Base-by-base conservation (phyloP, 1,140 invertebrate genomes). In the Sipha flava region DNA sequence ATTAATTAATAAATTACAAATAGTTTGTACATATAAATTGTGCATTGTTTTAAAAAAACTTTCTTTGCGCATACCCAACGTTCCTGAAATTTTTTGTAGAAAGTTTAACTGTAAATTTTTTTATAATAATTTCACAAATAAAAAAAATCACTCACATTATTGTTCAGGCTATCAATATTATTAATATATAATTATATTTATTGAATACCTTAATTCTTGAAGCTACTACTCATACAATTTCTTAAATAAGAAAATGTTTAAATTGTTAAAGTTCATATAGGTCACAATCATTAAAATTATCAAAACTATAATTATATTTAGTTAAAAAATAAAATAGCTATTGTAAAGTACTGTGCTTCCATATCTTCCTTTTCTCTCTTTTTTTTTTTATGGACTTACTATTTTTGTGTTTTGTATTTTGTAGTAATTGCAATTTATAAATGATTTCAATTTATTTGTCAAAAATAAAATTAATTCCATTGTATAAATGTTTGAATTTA, bases 401-500 rank as follows among this genome's bases (percentile, higher is more conserved):
- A 68, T 68, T 68, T 68, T 37, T 68, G 66, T 66, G 34, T 29
- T 68, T 45, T 68, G 23, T 45, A 40, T n/a, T n/a, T 66, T 12
- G 34, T 40, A 16, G 21, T 26, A 26, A 14, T 43, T 21, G 7
- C 26, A 31, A 59, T 29, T 31, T 31, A 45, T 68, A 45, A 43
- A 40, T 47, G 10, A 45, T 68, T 45, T 9, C 6, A 34, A 34
- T 14, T 0, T 70, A 29, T 37, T 31, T 72, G 68, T 73, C 47
- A 34, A 54, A 54, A 54, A 73, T 54, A 54, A 73, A 73, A 52
- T 49, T 73, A 45, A 73, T 73, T 73, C 70, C 70, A 73, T 52
- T 73, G 29, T 73, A 73, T 52, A 34, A 43, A 68, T 52, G 26
- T 73, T 73, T 52, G 52, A 52, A 54, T 73, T 54, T 49, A 34